Evolutionary conservation across 2,888 invertebrate species (phyloP).

Genomic region (Herminia tarsipennalis): DNA sequence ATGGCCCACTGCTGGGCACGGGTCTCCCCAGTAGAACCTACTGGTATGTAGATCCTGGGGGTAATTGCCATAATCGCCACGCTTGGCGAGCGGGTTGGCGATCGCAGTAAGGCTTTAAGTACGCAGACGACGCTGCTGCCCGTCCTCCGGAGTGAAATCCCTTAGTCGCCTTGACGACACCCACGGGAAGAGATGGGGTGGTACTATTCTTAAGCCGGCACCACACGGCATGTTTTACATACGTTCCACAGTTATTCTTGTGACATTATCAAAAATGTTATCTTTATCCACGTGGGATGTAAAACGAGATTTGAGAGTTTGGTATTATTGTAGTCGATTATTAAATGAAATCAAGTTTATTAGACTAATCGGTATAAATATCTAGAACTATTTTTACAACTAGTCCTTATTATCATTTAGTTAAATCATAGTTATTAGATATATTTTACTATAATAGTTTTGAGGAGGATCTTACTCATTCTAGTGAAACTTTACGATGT

Average conservation of each 20-base stretch:
- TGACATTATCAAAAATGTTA: constrained; percentile 9
- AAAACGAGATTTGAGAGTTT: constrained; percentile 20
- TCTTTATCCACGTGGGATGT: constrained; percentile 14
- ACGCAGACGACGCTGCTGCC: no score
- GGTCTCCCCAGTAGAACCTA: no score
- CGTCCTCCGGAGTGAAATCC: no score
- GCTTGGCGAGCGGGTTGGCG: no score
- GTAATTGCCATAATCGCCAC: no score
- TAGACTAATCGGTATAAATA: constrained; percentile 60
- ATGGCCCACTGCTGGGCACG: no score
- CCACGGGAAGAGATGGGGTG: no score
- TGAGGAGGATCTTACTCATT: constrained; percentile 63
- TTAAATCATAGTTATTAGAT: constrained; percentile 71
- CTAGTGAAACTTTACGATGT: constrained; percentile 69
- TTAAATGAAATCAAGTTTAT: constrained; percentile 54
- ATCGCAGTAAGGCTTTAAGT: no score
- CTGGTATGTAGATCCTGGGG: no score
- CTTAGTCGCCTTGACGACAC: no score
- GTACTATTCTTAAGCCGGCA: no score
- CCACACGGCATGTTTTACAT: no score
- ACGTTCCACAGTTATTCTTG: constrained; percentile 13
- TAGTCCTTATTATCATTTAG: constrained; percentile 79
- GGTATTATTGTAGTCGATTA: constrained; percentile 37
- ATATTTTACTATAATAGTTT: constrained; percentile 71
- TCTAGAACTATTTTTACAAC: constrained; percentile 80